Base-by-base conservation (phyloP, 2,888 invertebrate genomes). In the Rotaria socialis region DNA sequence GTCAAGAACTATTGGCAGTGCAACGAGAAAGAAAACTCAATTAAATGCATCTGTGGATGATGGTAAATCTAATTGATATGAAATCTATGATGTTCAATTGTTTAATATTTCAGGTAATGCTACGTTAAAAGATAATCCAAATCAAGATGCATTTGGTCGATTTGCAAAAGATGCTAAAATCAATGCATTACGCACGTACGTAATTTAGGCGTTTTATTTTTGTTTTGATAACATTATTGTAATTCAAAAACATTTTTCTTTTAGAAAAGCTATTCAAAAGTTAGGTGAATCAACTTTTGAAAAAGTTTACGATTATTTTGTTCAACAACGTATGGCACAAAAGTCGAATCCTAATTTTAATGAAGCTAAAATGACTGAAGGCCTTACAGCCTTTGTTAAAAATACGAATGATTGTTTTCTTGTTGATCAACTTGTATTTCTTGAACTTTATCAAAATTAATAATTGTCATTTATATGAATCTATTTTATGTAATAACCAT, bases 341-440 rank as follows among this genome's bases (percentile, higher is more conserved):
- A 35, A 7, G 55, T 87, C 88, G 58, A 88, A 88, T 16, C 87
- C 88, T 41, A 89, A 89, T 16, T 87, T 88, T 8, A 89, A 89
- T 41, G 90, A 91, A 87, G 89, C 88, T 56, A 88, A 89, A 80
- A 90, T 91, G 24, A 90, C 90, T 89, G 86, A 88, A 35, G 90
- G 90, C 22, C 88, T 91, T 47, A 84, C 89, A 55, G 87, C 89
- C 84, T 89, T 90, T 87, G 89, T 90, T 27, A 89, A 89, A 85
- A 90, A 90, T 86, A 89, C 90, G 5, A 89, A 89, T 87, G 90
- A 90, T 88, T 91, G 91, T 88, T 90, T 90, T 88, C 88, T 90
- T 24, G 90, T 91, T 41, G 91, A 91, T 86, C 90, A 91, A 88
- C 89, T 91, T 27, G 88, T 91, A n/a, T 91, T 91, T 88, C 88